Base-by-base conservation (phyloP, 2,888 invertebrate species). In the Caradrina clavipalpis region DNA sequence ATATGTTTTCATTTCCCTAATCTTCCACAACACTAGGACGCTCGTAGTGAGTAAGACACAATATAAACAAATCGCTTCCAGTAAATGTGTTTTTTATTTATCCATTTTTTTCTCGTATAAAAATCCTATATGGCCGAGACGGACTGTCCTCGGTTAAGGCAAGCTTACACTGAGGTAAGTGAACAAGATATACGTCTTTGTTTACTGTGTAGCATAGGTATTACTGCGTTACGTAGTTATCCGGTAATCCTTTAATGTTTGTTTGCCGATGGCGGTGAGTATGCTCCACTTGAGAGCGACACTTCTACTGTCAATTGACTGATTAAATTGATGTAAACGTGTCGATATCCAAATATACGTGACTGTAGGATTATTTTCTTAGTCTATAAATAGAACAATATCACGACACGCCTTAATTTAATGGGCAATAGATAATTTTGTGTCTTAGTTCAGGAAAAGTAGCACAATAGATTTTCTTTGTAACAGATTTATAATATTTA, bases 1-100 rank as follows among this genome's bases (percentile, higher is more conserved):
- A 88, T 85, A 89, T 89, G 90, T 93, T 93, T 89, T 92, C 93
- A 94, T 94, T 88, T 90, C 92, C 90, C 83, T 91, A 89, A 91
- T 89, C 49, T 88, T 88, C 82, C 84, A 86, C 85, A 87, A 83
- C 87, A 89, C 87, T 84, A 58, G 85, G 80, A 83, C 82, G 85
- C 84, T 87, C 81, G 83, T 77, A 87, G 89, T 89, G 42, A 26
- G 54, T 55, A 35, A 42, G 22, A 49, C 65, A 62, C 66, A 60
- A 19, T 59, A 45, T 67, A 62, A 47, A 67, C 63, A 71, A 81
- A 69, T 73, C 17, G 87, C 85, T 88, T 88, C 77, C 76, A 86
- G 87, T 80, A 80, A 88, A 88, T 86, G 80, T 86, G 55, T 54
- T 69, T 78, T 66, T 72, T 66, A 73, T 67, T 45, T 72, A 61